These are phyloP conservation scores for Pristionchus japonicus DNA, from an alignment of 2,888 invertebrate species.

Conservation along the genomic window DNA sequence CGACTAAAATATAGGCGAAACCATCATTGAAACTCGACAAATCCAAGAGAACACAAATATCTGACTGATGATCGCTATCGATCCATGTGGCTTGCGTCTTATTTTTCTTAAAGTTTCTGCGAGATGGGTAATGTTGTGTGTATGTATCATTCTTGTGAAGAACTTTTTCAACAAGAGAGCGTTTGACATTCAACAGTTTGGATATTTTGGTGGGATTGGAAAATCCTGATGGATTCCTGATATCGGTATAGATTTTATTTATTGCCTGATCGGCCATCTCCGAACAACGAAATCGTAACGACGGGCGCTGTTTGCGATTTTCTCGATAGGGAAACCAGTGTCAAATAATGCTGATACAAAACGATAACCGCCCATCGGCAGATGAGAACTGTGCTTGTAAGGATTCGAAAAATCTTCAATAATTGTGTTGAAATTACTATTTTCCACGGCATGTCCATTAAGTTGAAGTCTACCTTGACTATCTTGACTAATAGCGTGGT, in stretches of 20 bases:
- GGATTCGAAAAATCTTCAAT: not conserved
- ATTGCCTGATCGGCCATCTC: not conserved
- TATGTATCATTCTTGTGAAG: not conserved
- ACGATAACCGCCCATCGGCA: not conserved
- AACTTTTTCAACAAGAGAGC: not conserved
- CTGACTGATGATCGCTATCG: conserved; percentile 1
- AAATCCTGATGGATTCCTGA: not conserved
- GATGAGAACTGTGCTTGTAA: not conserved
- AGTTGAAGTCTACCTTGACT: not conserved
- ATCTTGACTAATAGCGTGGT: not conserved
- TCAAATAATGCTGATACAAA: not conserved
- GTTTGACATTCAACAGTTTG: not conserved
- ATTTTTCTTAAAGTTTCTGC: not conserved
- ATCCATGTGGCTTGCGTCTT: not conserved
- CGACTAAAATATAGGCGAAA: not conserved
- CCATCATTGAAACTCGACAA: not conserved
- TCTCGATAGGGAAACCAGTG: not conserved
- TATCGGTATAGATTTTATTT: not conserved
- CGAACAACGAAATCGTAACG: not conserved
- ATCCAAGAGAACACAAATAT: not conserved
- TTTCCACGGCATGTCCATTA: not conserved
- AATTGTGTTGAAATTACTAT: not conserved
- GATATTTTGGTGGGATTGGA: not conserved
- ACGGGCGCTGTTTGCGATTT: not conserved
- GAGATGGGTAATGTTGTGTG: not conserved